Evolutionary conservation across 2,113 vertebrate genomes (phyloP).

Genomic region (Tricholaema leucomelas): DNA sequence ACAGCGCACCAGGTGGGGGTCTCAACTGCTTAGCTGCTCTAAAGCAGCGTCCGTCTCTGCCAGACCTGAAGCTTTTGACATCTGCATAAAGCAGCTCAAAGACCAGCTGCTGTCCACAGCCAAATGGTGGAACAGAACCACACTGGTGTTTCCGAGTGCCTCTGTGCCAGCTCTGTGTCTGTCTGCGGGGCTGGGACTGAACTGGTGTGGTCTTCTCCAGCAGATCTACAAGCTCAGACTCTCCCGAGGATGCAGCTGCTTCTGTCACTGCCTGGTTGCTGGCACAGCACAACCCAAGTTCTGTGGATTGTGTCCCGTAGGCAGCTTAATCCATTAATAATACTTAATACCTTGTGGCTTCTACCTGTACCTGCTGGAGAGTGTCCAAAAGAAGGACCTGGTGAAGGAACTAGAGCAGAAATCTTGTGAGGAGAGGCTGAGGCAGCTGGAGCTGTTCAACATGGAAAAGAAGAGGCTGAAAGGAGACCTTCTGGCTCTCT

Average conservation of each 20-base stretch:
- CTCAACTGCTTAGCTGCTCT: not conserved
- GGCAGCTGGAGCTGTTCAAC: not conserved
- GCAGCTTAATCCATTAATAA: not conserved
- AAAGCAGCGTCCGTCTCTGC: not conserved
- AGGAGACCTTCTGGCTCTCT: not conserved
- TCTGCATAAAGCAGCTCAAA: not conserved
- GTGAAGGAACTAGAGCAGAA: not conserved
- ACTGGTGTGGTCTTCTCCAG: not conserved
- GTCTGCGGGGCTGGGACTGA: not conserved
- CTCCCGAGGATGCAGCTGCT: not conserved
- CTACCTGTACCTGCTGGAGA: not conserved
- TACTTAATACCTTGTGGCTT: not conserved
- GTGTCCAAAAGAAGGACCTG: not conserved
- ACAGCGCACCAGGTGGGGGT: too few species aligned
- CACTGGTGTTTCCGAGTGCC: not conserved
- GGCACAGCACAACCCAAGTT: not conserved
- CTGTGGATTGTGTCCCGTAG: not conserved
- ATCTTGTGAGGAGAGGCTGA: not conserved
- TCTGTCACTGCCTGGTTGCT: not conserved
- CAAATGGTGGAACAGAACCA: not conserved
- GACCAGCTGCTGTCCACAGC: not conserved
- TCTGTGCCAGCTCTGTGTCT: rapidly evolving
- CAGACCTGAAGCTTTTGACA: not conserved
- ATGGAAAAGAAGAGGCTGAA: not conserved
- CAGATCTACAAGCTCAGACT: not conserved